These are phyloP conservation scores for Chanos chanos DNA, from an alignment of 2,797 vertebrate genomes.

Conservation along the genomic window DNA sequence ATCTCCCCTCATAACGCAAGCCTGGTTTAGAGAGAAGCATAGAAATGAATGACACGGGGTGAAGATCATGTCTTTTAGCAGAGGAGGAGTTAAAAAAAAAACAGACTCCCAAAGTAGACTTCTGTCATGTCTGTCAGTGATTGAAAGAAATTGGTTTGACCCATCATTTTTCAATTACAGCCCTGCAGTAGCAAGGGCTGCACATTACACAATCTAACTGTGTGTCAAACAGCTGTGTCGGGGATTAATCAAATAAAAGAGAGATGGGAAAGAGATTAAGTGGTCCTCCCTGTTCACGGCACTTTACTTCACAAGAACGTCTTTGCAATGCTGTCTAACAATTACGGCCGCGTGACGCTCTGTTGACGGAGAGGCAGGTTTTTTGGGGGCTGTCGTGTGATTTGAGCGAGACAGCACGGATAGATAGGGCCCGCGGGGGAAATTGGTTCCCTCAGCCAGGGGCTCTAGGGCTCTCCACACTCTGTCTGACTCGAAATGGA, in stretches of 20 bases:
- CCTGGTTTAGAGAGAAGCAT: too few relatives aligned
- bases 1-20: too few relatives aligned
- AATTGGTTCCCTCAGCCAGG: not conserved
- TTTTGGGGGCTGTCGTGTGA: slow-evolving; percentile 7
- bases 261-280: slow-evolving; percentile 40
- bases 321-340: slow-evolving; percentile 24
- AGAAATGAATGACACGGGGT: too few relatives aligned
- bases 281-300: slow-evolving; percentile 23
- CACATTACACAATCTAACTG: slow-evolving; percentile 30
- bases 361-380: not conserved
- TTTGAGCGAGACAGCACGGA: slow-evolving; percentile 4
- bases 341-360: slow-evolving; percentile 29
- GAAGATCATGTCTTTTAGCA: not conserved
- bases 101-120: not conserved
- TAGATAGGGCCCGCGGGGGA: not conserved
- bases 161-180: slow-evolving; percentile 33
- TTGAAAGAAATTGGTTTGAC: not conserved
- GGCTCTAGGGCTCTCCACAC: not conserved
- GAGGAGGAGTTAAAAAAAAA: not conserved
- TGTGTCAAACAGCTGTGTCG: slow-evolving; percentile 34
- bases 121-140: not conserved
- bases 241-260: slow-evolving; percentile 46
- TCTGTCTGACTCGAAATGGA: not conserved
- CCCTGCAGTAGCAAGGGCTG: slow-evolving; percentile 19
- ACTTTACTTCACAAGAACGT: slow-evolving; percentile 19